Base-by-base conservation (phyloP, 2,888 invertebrate species). In the Cremastinae sp. region DNA sequence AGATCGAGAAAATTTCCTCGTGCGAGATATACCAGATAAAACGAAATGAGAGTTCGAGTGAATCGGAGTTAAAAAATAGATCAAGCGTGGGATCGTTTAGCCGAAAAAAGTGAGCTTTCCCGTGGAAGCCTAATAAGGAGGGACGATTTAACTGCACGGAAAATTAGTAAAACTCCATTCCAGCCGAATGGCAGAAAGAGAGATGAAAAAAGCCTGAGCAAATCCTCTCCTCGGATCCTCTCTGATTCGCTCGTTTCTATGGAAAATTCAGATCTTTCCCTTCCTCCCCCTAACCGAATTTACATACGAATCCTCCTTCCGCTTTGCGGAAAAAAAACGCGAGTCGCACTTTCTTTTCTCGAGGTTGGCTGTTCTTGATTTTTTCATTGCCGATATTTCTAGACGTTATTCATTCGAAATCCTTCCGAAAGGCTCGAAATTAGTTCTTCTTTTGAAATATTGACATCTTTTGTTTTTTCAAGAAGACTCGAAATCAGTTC, bases 161-260 rank as follows among this genome's bases (percentile, higher is more conserved):
- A 80, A 80, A 80, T 80, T 79, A 79, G 80, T 71, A 75, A 79
- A 79, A 79, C 70, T 78, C 76, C 69, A 78, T 76, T 73, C 70
- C 53, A 41, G 53, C 62, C 49, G 56, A 75, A 74, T 64, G 70
- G 74, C 58, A 56, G 61, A 70, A 68, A 64, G 64, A n/a, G 28
- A 28, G 28, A 53, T 12, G 10, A 20, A 61, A 49, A 56, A 61
- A 45, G 35, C n/a, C 53, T 55, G 12, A 55, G 45, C 55, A 43
- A 43, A 65, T 35, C 39, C 14, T 1, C 51, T 10, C 9, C 56
- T 1, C 56, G 2, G 28, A 28, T 56, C 53, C 28, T n/a, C n/a
- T n/a, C n/a, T 16, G 47, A 41, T 41, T 20, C 56, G 37, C 43
- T 41, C 16, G n/a, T 43, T 51, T 18, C 20, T 47, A 5, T 28